phyloP scores from a whole-genome alignment of 2,113 vertebrate species.

The Perca fluviatilis region DNA sequence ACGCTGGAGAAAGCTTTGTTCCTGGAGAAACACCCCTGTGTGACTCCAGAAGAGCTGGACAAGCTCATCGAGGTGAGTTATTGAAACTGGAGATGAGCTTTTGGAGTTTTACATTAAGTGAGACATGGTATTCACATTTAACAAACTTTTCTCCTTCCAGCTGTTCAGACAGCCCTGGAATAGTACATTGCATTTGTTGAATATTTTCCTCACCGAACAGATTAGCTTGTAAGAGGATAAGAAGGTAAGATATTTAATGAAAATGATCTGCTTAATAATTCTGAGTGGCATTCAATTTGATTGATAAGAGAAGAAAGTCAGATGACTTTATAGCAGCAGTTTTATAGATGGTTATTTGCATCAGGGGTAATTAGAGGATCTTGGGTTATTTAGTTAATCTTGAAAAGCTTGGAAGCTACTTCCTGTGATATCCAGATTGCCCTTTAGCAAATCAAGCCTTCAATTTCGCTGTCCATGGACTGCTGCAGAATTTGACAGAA shows the following conservation, averaged over 20 bases:
- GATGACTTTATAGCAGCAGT: conserved; percentile 15
- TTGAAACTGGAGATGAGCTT: background rate
- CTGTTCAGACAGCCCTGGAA: background rate
- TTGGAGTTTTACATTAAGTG: conserved; percentile 1
- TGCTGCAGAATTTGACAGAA: background rate
- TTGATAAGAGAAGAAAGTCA: conserved; percentile 14
- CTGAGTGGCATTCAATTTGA: conserved; percentile 6
- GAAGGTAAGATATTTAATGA: conserved; percentile 5
- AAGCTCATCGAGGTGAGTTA: conserved; percentile 91
- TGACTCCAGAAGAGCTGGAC: conserved; percentile 91
- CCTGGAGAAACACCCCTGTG: conserved; percentile 90
- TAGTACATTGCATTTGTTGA: background rate
- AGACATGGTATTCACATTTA: background rate
- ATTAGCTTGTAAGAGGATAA: background rate
- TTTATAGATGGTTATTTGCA: conserved; percentile 37
- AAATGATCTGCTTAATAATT: conserved; percentile 8
- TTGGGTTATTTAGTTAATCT: conserved; percentile 39
- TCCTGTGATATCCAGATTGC: conserved; percentile 13
- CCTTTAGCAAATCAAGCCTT: conserved; percentile 8
- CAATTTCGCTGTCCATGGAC: background rate
- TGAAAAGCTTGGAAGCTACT: background rate
- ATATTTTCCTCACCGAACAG: background rate
- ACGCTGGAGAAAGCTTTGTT: conserved; percentile 92
- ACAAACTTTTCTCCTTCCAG: background rate
- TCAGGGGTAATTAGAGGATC: conserved; percentile 32